Conservation (phyloP, 1,140 invertebrate genomes). For the Ceratina japonica region DNA sequence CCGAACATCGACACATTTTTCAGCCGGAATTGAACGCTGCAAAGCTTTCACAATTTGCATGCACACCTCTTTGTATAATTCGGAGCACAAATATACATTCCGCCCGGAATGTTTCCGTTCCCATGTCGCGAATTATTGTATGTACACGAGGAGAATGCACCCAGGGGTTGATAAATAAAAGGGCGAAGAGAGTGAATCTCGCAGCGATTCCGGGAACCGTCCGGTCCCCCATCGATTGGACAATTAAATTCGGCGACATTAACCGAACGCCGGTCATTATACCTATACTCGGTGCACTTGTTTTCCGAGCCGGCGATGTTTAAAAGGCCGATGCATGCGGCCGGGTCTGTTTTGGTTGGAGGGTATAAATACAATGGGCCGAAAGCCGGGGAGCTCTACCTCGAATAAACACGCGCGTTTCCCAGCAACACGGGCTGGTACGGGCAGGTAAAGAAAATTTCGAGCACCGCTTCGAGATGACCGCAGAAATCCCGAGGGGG, state of each 20-base stretch:
- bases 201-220: too few species aligned
- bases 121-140: too few species aligned
- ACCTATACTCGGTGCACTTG: neutral
- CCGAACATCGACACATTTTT: neutral
- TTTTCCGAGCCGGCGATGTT: conserved; percentile 36
- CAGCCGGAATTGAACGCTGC: neutral
- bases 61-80: too few species aligned
- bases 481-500: neutral
- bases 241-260: conserved; percentile 6
- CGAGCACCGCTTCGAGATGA: neutral
- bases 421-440: conserved; percentile 26
- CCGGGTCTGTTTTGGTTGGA: conserved; percentile 47
- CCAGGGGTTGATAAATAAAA: neutral
- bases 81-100: too few species aligned
- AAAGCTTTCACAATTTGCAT: neutral
- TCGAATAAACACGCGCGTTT: conserved; percentile 52
- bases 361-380: conserved; percentile 60
- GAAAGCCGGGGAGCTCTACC: conserved; percentile 36
- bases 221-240: neutral
- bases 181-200: neutral
- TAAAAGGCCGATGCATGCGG: conserved; percentile 37
- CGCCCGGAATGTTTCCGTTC: too few species aligned
- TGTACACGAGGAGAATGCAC: too few species aligned
- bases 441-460: conserved; percentile 17
- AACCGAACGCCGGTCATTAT: neutral